Percentiles rank a stretch among this genome's conserved stretches.
These are phyloP conservation scores for Montifringilla adamsi DNA, from an alignment of 2,113 vertebrate genomes.

Conservation along the genomic window DNA sequence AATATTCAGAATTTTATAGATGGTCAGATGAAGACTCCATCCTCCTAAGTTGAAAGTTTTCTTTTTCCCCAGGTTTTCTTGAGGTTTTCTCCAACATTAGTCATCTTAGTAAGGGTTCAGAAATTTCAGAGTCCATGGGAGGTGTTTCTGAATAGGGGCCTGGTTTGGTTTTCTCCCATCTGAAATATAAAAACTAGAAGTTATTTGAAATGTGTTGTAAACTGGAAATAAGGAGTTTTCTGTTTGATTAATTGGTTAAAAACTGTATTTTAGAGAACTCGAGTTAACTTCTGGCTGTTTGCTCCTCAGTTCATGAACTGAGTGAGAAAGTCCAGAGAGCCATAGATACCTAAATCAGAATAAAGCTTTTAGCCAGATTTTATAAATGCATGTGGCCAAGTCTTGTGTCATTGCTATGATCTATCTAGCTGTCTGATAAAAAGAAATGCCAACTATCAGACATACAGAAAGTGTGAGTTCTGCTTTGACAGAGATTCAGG, in stretches of 20 bases:
- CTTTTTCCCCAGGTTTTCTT: background rate
- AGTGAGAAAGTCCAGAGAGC: background rate
- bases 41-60: background rate
- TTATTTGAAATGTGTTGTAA: background rate
- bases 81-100: background rate
- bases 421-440: background rate
- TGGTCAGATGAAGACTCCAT: background rate
- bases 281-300: background rate
- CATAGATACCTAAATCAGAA: background rate
- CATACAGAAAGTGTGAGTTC: background rate
- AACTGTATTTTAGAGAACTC: background rate
- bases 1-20: background rate
- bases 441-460: background rate
- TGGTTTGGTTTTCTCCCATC: background rate
- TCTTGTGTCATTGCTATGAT: background rate
- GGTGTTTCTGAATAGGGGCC: background rate
- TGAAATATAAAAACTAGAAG: background rate
- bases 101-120: background rate
- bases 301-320: background rate
- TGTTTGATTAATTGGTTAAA: background rate
- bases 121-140: background rate
- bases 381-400: background rate
- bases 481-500: background rate
- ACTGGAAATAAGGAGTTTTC: background rate
- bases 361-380: background rate